Conservation (phyloP, 1,140 invertebrate genomes). For the Heliothis subflexa region DNA sequence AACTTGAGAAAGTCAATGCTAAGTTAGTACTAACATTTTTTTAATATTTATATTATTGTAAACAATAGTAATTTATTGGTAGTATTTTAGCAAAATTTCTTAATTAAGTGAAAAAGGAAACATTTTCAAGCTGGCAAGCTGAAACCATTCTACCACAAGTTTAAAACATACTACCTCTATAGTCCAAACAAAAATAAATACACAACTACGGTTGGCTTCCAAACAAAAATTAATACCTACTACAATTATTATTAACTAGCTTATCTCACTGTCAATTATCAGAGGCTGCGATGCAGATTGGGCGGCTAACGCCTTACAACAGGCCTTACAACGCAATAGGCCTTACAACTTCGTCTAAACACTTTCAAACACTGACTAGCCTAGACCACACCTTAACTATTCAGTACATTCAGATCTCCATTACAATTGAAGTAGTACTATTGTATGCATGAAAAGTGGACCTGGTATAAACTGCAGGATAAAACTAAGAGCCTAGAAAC, state of each 20-base stretch:
- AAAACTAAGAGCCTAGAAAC: neutral
- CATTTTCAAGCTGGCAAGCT: too few species aligned
- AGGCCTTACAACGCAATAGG: neutral
- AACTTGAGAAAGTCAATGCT: neutral
- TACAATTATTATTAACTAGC: too few species aligned
- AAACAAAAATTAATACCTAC: too few species aligned
- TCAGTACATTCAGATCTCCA: conserved; percentile 16
- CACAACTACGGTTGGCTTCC: too few species aligned
- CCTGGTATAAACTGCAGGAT: neutral
- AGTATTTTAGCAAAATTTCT: too few species aligned
- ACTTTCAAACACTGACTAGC: conserved; percentile 21
- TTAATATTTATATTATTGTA: too few species aligned
- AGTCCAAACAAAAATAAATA: too few species aligned
- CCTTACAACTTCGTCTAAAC: conserved; percentile 3
- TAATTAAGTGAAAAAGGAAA: too few species aligned
- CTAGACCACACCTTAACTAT: conserved; percentile 8
- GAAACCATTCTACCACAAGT: too few species aligned
- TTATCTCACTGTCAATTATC: conserved; percentile 16
- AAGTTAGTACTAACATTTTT: neutral
- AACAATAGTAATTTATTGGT: too few species aligned
- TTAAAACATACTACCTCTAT: too few species aligned
- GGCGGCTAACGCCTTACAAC: too few species aligned
- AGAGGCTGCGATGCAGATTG: neutral
- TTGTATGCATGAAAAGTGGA: neutral
- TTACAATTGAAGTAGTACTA: conserved; percentile 7